Conservation (phyloP, 53 echinoderm and acorn worm species). For the Stichopus horrens region DNA sequence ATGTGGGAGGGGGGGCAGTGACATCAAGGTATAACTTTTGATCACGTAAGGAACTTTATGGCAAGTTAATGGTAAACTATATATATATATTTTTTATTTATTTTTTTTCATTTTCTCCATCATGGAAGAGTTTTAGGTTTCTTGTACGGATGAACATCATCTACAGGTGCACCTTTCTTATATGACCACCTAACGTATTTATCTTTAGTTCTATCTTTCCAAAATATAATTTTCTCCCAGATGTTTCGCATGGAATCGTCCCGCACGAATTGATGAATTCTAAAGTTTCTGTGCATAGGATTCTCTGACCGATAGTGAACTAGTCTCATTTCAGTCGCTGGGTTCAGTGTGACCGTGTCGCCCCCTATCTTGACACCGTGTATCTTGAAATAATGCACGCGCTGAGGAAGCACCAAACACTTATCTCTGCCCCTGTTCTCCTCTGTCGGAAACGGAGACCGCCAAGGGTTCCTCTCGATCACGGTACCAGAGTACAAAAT, state of each 20-base stretch:
- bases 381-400: slow-evolving; percentile 91
- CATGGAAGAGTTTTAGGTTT: neutral
- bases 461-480: slow-evolving; percentile 80
- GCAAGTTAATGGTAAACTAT: no score
- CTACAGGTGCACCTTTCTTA: slow-evolving; percentile 34
- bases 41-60: no score
- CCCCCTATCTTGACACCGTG: slow-evolving; percentile 89
- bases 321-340: slow-evolving; percentile 71
- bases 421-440: slow-evolving; percentile 88
- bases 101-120: neutral
- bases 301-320: slow-evolving; percentile 89
- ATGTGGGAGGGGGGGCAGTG: no score
- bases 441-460: slow-evolving; percentile 65
- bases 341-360: slow-evolving; percentile 75
- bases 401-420: slow-evolving; percentile 73
- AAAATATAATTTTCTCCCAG: slow-evolving; percentile 62
- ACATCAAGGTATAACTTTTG: no score
- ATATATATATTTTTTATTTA: no score
- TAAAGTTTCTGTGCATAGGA: slow-evolving; percentile 74
- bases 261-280: slow-evolving; percentile 58
- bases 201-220: slow-evolving; percentile 45
- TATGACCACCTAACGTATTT: slow-evolving; percentile 32
- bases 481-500: slow-evolving; percentile 54
- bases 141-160: slow-evolving; percentile 44
- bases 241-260: slow-evolving; percentile 77